phyloP scores from a whole-genome alignment of 1,140 invertebrate species.

The Sinella curviseta region DNA sequence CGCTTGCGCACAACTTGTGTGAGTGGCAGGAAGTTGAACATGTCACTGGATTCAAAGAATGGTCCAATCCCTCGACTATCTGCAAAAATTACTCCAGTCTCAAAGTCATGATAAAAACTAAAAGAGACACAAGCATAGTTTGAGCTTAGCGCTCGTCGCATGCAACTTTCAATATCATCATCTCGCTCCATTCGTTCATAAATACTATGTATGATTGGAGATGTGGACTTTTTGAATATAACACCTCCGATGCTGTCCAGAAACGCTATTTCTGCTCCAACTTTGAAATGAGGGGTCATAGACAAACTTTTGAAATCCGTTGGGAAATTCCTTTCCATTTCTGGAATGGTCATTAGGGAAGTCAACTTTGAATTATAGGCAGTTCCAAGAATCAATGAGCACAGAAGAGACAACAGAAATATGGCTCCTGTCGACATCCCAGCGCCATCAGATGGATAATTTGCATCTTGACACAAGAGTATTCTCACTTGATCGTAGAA shows the following conservation, averaged over 20 bases:
- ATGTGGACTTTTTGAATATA: not conserved
- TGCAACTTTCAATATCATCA: not conserved
- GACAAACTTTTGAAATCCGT: not conserved
- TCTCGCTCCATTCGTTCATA: not conserved
- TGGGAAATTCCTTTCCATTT: not conserved
- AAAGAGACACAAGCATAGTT: slow-evolving; percentile 3
- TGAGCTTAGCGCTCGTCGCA: not conserved
- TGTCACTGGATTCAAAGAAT: not conserved
- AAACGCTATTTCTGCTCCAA: not conserved
- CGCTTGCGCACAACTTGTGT: slow-evolving; percentile 8
- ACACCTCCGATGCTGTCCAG: not conserved
- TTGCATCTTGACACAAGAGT: not conserved
- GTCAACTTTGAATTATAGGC: slow-evolving; percentile 20
- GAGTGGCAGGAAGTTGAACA: slow-evolving; percentile 14
- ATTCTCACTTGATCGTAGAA: not conserved
- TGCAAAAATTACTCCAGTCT: not conserved
- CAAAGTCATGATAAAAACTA: not conserved
- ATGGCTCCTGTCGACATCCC: not conserved
- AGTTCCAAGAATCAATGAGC: not conserved
- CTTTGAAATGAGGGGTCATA: not conserved
- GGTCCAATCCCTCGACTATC: not conserved
- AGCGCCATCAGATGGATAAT: not conserved
- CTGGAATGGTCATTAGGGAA: not conserved
- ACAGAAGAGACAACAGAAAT: not conserved
- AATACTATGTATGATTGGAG: not conserved